Base-by-base conservation (phyloP, 2,113 vertebrate genomes). In the Megatriorchis doriae region DNA sequence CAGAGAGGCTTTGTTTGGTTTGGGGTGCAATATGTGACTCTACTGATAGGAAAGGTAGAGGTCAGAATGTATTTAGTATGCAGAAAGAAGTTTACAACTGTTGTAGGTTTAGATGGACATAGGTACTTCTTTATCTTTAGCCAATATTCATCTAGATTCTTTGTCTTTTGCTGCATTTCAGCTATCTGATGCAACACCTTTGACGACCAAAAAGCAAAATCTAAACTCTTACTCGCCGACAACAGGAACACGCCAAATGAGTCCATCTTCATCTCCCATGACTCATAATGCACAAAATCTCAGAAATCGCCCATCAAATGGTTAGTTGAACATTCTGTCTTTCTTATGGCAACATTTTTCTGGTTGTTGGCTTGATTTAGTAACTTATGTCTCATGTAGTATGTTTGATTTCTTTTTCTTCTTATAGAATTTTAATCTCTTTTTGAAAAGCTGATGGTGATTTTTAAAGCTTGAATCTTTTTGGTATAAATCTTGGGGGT, bases 191-290 rank as follows among this genome's bases (percentile, higher is more conserved):
- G 78, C 3, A n/a, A 95, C 81, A 23, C 85, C 91, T 75, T 27
- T 70, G 85, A 94, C 25, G 62, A 66, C 22, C 71, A 81, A 6
- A 17, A 89, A 50, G 89, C 88, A 67, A 14, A 80, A 75, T 9
- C 25, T 81, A 7, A 63, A 4, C 34, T 36, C 11, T 16, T 98
- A 96, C 74, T 99, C 98, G 11, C 98, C 98, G 0, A 94, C 97
- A 84, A 98, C 98, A 42, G 98, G 98, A 85, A 98, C 98, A 0
- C 3, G 97, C 73, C 68, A 36, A 20, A 97, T 98, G 45, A 98
- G 97, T 55, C 97, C 97, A 6, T 90, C n/a, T 90, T 66, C 96
- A 68, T 97, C 98, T 95, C 96, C 98, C 70, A 4, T 0, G 12
- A 96, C 50, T 26, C 81, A 52, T 71, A 34, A 88, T 34, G 79